Evolutionary conservation across 2,888 invertebrate genomes (phyloP), one percentile per base, ranked within the genome.

Genomic region (Euphydryas editha): DNA sequence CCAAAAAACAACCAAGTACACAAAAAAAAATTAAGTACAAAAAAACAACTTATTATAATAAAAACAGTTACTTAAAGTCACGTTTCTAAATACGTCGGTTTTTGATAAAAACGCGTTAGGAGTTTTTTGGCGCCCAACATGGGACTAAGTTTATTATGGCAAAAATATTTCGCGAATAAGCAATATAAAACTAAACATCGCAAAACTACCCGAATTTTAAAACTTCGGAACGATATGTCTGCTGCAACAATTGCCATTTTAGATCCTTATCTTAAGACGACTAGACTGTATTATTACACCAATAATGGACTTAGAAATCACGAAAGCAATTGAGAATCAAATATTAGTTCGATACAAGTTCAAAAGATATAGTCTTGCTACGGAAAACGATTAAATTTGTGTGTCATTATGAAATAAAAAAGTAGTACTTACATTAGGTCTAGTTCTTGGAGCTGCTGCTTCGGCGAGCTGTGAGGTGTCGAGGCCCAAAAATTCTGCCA

Each of bases 401-500:
- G 37, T 2, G 37, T 37, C 2, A 8, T 2, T 13, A 37, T 8
- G 11, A 39, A 15, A 3, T 13, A 39, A 58, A 39, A 39, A 15
- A 44, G 1, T n/a, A n/a, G 67, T 77, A 88, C 90, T 87, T 66
- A 88, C 90, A 71, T 82, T 83, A 37, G 65, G 66, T 0, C 75
- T 78, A 39, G 68, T 67, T 11, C 72, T 74, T 0, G 84, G 77
- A 1, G 82, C 73, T 0, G 82, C 80, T 0, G 83, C 76, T 51
- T 82, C 82, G 0, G 77, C 62, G 7, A 83, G 75, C 51, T 76
- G 81, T 1, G 80, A 69, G 1, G 81, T 70, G 65, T 88, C 86
- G 36, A 86, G 73, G 6, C 83, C 85, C 37, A 86, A 70, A 60
- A 88, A 82, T 21, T 90, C 89, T 0, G 84, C 81, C 44, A 89